phyloP scores from a whole-genome alignment of 2,113 vertebrate genomes.

The Onychostoma macrolepis region DNA sequence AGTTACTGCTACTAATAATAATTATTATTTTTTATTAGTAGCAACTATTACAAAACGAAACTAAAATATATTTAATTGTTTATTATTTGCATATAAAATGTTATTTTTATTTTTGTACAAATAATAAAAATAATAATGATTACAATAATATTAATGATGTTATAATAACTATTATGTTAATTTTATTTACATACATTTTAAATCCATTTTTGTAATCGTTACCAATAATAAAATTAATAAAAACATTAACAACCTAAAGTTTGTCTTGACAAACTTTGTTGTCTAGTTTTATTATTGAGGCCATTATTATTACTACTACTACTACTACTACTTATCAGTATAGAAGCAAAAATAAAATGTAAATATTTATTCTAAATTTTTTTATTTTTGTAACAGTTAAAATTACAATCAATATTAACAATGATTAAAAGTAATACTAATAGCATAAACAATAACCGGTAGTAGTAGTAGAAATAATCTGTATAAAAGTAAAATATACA shows the following conservation, averaged over 20 bases:
- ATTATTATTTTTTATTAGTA: neutral
- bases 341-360: too few relatives aligned
- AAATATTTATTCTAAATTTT: too few relatives aligned
- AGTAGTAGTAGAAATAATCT: neutral
- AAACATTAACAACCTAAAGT: too few relatives aligned
- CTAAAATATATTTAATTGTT: neutral
- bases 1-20: too few relatives aligned
- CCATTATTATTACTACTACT: too few relatives aligned
- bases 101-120: neutral
- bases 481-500: neutral
- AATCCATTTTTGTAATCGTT: neutral
- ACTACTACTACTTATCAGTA: too few relatives aligned
- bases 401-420: neutral
- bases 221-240: too few relatives aligned
- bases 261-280: too few relatives aligned
- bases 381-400: neutral
- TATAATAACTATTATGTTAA: neutral
- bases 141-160: neutral
- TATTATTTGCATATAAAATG: neutral
- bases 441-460: neutral
- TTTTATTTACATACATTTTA: neutral
- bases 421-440: neutral
- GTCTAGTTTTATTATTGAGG: too few relatives aligned
- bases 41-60: neutral
- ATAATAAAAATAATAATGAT: neutral